phyloP scores from a whole-genome alignment of 2,888 invertebrate species.

The Eupithecia vulgata region DNA sequence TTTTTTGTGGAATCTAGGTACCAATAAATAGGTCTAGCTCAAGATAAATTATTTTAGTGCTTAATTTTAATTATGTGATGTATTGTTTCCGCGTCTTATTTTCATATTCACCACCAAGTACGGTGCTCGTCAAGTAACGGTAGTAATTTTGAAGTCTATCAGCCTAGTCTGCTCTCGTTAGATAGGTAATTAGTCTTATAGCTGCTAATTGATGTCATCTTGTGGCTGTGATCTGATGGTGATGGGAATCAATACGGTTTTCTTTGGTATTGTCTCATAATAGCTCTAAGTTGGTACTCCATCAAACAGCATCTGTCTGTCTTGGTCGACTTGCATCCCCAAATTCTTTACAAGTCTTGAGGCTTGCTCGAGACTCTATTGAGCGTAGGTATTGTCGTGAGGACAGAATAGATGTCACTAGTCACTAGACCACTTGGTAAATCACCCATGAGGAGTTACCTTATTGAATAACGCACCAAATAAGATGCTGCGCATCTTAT shows the following conservation, averaged over 20 bases:
- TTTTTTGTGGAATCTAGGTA: neutral
- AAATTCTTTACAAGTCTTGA: neutral
- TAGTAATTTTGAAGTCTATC: neutral
- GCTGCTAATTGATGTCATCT: conserved; percentile 27
- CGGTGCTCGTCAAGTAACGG: neutral
- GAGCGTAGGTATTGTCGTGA: neutral
- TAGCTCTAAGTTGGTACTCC: neutral
- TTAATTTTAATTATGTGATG: neutral
- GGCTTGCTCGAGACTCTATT: no score
- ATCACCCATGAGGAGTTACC: neutral
- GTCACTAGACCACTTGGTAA: no score
- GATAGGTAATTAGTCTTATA: conserved; percentile 20
- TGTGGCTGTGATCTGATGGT: conserved; percentile 16
- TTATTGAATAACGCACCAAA: neutral
- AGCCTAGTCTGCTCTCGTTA: neutral
- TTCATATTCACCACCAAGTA: neutral
- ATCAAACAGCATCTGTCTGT: neutral
- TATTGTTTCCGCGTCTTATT: neutral
- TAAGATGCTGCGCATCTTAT: no score
- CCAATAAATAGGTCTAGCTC: neutral
- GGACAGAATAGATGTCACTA: neutral
- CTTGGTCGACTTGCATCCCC: neutral
- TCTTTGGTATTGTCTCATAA: conserved; percentile 24
- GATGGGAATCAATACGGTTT: conserved; percentile 26
- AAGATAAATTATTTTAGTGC: neutral